These are phyloP conservation scores for Spilarctia lutea DNA, from an alignment of 2,888 invertebrate species.

Conservation along the genomic window DNA sequence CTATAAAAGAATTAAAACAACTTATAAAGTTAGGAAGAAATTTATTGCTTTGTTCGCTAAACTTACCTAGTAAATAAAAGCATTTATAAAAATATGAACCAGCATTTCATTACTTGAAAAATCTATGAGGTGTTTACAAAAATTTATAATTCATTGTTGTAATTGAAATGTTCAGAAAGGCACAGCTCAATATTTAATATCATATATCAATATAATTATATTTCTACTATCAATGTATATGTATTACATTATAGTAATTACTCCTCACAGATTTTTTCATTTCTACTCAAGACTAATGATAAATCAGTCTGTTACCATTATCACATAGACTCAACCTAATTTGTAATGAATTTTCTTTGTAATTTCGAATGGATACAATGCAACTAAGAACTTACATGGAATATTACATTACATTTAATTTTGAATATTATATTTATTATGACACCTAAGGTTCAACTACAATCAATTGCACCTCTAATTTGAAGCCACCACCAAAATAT, in stretches of 20 bases:
- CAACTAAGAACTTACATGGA: slow-evolving; percentile 19
- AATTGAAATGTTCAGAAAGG: slow-evolving; percentile 57
- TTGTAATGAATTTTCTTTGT: slow-evolving; percentile 31
- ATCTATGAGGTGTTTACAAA: slow-evolving; percentile 65
- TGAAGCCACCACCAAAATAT: slow-evolving; percentile 19
- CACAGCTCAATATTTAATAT: slow-evolving; percentile 61
- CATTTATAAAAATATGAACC: slow-evolving; percentile 66
- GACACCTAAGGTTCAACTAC: slow-evolving; percentile 31
- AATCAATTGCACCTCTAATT: slow-evolving; percentile 4
- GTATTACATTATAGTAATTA: slow-evolving; percentile 42
- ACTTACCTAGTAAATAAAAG: slow-evolving; percentile 51
- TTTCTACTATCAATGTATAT: slow-evolving; percentile 30
- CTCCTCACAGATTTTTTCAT: slow-evolving; percentile 69
- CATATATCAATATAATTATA: slow-evolving; percentile 35
- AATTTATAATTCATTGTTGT: slow-evolving; percentile 25
- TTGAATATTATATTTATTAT: slow-evolving; percentile 33
- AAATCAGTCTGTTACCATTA: slow-evolving; percentile 76
- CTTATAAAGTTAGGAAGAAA: slow-evolving; percentile 55
- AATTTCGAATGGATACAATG: slow-evolving; percentile 22
- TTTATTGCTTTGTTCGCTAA: slow-evolving; percentile 68
- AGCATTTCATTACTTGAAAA: slow-evolving; percentile 64
- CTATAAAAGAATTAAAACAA: slow-evolving; percentile 32
- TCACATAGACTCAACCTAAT: slow-evolving; percentile 64
- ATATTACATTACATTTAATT: slow-evolving; percentile 13
- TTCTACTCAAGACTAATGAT: slow-evolving; percentile 59